phyloP scores from a whole-genome alignment of 2,888 invertebrate genomes.

The Himalopsyche japonica region DNA sequence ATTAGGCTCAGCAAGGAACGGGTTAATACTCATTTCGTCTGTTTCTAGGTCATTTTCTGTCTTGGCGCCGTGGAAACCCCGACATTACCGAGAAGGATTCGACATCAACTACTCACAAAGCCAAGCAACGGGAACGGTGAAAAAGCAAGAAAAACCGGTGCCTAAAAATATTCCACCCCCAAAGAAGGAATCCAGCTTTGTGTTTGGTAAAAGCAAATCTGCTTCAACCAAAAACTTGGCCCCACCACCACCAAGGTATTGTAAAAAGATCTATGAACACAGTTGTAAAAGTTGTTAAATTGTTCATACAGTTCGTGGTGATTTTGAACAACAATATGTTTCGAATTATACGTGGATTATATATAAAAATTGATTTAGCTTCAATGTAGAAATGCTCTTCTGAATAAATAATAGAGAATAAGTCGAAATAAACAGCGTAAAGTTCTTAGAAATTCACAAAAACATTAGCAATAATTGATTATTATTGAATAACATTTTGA shows the following conservation, averaged over 20 bases:
- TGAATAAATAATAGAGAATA: too few species aligned
- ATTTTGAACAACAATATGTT: too few species aligned
- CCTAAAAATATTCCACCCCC: constrained; percentile 20
- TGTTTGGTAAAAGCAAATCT: constrained; percentile 50
- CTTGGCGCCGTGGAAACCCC: constrained; percentile 82
- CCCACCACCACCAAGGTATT: constrained; percentile 8
- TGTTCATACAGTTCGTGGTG: too few species aligned
- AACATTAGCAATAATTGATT: too few species aligned
- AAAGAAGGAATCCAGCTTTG: constrained; percentile 31
- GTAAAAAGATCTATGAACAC: neutral
- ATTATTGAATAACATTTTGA: too few species aligned
- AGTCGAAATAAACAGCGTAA: too few species aligned
- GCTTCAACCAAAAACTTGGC: constrained; percentile 52
- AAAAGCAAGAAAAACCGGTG: constrained; percentile 13
- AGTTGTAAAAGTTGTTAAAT: too few species aligned
- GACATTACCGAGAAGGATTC: constrained; percentile 71
- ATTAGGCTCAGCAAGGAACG: too few species aligned
- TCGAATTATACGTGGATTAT: too few species aligned
- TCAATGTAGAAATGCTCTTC: too few species aligned
- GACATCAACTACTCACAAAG: constrained; percentile 80
- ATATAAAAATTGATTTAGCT: too few species aligned
- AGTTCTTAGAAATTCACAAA: too few species aligned
- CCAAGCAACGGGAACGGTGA: constrained; percentile 43
- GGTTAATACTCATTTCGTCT: neutral
- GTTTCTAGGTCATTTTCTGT: constrained; percentile 70